Conservation (phyloP, 2,888 invertebrate species). For the Desoria tigrina region DNA sequence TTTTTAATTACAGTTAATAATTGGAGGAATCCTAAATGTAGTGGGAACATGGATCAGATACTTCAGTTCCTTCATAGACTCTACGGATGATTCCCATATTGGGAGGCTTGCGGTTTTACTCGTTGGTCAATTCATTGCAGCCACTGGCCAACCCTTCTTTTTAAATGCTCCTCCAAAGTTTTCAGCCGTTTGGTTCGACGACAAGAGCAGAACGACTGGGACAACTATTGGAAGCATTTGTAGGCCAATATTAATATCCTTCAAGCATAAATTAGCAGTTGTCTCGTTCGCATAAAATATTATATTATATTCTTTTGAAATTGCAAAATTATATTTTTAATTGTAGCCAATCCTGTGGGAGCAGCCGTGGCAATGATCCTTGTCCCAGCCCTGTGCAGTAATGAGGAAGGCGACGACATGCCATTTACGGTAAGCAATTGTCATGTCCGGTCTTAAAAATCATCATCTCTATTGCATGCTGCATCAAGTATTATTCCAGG, state of each 20-base stretch:
- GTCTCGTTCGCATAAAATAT: constrained; percentile 1
- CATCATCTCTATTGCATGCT: no score
- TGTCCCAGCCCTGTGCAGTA: constrained; percentile 23
- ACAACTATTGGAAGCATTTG: constrained; percentile 37
- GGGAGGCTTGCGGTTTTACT: constrained; percentile 26
- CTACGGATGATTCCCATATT: constrained; percentile 18
- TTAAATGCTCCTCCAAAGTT: constrained; percentile 38
- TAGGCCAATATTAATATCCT: constrained; percentile 3
- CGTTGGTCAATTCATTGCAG: constrained; percentile 37
- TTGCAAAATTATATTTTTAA: neutral
- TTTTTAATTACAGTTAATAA: constrained; percentile 20
- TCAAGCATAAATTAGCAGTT: neutral
- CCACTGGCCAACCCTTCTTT: constrained; percentile 36
- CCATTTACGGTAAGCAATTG: constrained; percentile 35
- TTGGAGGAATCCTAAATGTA: constrained; percentile 31
- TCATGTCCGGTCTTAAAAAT: neutral
- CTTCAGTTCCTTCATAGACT: constrained; percentile 29
- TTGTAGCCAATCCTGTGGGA: constrained; percentile 32
- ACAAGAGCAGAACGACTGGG: constrained; percentile 29
- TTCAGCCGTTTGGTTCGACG: constrained; percentile 41
- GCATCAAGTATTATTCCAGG: no score
- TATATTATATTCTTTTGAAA: neutral
- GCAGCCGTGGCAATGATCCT: constrained; percentile 35
- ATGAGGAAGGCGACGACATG: constrained; percentile 27
- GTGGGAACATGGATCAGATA: constrained; percentile 32